phyloP scores from a whole-genome alignment of 2,888 invertebrate species.

The Formica aserva region DNA sequence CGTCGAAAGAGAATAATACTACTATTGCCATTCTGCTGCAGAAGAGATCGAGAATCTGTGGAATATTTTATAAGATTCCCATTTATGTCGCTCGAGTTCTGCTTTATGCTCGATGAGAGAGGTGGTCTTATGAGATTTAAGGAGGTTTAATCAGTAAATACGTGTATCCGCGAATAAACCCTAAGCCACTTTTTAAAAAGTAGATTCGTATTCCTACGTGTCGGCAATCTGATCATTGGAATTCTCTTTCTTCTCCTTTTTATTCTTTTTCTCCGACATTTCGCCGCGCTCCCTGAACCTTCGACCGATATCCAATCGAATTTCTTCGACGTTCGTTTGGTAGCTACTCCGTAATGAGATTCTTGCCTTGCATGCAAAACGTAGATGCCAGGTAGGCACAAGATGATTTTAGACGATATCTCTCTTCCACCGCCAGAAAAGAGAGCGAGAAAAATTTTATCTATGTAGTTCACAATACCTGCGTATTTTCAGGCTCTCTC shows the following conservation, averaged over 20 bases:
- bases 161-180: neutral
- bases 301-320: conserved; percentile 61
- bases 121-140: conserved; percentile 27
- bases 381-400: neutral
- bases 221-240: conserved; percentile 47
- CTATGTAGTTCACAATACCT: neutral
- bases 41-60: neutral
- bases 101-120: neutral
- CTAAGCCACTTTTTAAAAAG: neutral
- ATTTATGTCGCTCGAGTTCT: neutral
- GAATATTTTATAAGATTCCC: conserved; percentile 35
- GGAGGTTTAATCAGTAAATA: conserved; percentile 44
- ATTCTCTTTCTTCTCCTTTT: conserved; percentile 37
- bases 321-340: conserved; percentile 43
- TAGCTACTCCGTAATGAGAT: conserved; percentile 60
- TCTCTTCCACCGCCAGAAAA: neutral
- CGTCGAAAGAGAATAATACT: neutral
- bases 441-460: conserved; percentile 30
- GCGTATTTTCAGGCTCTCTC: neutral
- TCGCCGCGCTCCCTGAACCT: neutral
- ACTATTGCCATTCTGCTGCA: neutral
- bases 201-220: conserved; percentile 11
- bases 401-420: conserved; percentile 5
- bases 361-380: conserved; percentile 41
- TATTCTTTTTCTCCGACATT: neutral